These are phyloP conservation scores for Talpa occidentalis DNA, from an alignment of 2,113 vertebrate genomes.

Conservation along the genomic window DNA sequence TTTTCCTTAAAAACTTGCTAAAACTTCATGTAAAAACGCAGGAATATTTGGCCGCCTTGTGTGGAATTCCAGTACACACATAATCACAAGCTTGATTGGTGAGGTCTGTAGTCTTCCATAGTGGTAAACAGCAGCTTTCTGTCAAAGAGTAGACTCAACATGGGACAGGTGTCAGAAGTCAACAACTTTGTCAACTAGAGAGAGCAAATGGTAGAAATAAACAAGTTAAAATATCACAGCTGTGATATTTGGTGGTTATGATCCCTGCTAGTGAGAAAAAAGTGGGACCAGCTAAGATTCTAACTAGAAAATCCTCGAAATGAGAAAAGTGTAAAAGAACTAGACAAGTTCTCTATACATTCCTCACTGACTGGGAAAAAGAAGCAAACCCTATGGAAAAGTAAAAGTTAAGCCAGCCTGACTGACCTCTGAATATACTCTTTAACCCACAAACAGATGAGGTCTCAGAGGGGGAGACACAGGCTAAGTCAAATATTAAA, in stretches of 20 bases:
- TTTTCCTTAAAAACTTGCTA: background rate
- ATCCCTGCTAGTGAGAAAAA: background rate
- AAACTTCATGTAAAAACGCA: background rate
- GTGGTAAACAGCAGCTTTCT: background rate
- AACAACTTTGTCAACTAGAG: slow-evolving; percentile 16
- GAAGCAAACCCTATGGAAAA: background rate
- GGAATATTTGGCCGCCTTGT: background rate
- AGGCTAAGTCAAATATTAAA: background rate
- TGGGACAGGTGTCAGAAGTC: background rate
- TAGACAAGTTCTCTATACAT: background rate
- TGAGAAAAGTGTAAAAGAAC: background rate
- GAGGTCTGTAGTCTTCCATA: background rate
- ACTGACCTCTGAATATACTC: background rate
- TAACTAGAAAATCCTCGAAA: slow-evolving; percentile 1
- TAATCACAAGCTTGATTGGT: background rate
- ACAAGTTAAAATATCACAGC: background rate
- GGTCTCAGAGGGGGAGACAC: background rate
- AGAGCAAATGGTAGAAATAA: background rate
- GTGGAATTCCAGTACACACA: background rate
- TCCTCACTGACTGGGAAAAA: background rate
- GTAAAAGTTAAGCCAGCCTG: slow-evolving; percentile 47
- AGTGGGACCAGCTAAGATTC: background rate
- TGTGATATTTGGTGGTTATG: background rate
- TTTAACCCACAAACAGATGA: background rate
- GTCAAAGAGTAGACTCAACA: background rate